Conservation (phyloP, 2,888 invertebrate species). For the Meta bourneti region DNA sequence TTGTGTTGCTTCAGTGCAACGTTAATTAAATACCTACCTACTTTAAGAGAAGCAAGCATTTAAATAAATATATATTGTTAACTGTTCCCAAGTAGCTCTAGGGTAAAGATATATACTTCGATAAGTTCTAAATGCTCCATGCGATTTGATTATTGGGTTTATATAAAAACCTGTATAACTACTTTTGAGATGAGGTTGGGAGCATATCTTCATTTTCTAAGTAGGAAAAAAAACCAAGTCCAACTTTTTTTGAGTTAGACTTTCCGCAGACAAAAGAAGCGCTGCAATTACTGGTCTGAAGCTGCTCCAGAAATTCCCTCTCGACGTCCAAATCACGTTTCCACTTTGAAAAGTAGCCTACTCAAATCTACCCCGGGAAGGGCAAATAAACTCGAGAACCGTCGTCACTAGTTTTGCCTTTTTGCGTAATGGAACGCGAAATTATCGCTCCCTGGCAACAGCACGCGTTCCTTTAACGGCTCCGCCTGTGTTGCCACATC, state of each 20-base stretch:
- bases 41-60: too few species aligned
- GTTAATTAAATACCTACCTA: too few species aligned
- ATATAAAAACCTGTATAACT: too few species aligned
- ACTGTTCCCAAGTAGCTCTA: too few species aligned
- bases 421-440: constrained; percentile 49
- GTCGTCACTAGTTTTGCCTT: constrained; percentile 14
- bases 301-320: background rate
- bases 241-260: background rate
- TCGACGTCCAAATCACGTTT: constrained; percentile 38
- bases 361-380: constrained; percentile 5
- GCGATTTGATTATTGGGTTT: too few species aligned
- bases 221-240: background rate
- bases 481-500: constrained; percentile 49
- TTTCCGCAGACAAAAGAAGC: background rate
- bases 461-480: constrained; percentile 56
- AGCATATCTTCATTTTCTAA: background rate
- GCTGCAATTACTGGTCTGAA: background rate
- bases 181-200: too few species aligned
- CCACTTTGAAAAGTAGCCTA: constrained; percentile 47
- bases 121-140: too few species aligned
- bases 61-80: too few species aligned
- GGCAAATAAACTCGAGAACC: background rate
- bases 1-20: too few species aligned
- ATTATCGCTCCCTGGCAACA: constrained; percentile 47
- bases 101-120: too few species aligned